phyloP scores from a whole-genome alignment of 2,888 invertebrate genomes.

The Neria commutata region DNA sequence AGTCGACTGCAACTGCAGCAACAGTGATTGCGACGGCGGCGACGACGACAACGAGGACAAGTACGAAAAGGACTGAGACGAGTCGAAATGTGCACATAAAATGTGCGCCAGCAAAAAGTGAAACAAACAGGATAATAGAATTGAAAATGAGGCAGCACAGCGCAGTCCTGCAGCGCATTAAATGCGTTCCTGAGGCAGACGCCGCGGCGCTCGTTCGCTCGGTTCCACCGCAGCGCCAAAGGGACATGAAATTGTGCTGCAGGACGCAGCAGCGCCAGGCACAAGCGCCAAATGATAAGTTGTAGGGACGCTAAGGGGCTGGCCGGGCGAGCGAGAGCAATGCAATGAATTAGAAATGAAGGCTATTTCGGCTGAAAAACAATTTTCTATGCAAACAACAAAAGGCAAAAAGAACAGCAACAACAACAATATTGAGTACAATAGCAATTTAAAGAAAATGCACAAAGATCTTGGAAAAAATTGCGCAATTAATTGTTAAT shows the following conservation, averaged over 20 bases:
- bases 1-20: slow-evolving; percentile 19
- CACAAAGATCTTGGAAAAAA: no score
- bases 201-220: neutral
- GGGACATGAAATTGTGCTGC: no score
- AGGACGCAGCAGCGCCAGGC: no score
- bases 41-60: neutral
- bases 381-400: neutral
- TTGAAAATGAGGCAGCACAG: slow-evolving; percentile 34
- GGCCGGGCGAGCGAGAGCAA: neutral
- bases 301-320: neutral
- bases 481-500: no score
- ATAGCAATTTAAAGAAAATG: no score
- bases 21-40: slow-evolving; percentile 23
- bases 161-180: slow-evolving; percentile 7
- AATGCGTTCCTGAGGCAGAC: neutral
- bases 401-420: no score
- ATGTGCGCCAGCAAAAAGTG: slow-evolving; percentile 41
- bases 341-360: slow-evolving; percentile 7
- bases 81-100: neutral
- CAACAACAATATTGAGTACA: no score
- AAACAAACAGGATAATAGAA: slow-evolving; percentile 31
- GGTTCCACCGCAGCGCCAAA: no score
- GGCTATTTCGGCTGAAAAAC: neutral
- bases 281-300: no score
- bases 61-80: neutral